Conservation (phyloP, 2,797 vertebrate species). For the Typhlichthys eigenmanni region DNA sequence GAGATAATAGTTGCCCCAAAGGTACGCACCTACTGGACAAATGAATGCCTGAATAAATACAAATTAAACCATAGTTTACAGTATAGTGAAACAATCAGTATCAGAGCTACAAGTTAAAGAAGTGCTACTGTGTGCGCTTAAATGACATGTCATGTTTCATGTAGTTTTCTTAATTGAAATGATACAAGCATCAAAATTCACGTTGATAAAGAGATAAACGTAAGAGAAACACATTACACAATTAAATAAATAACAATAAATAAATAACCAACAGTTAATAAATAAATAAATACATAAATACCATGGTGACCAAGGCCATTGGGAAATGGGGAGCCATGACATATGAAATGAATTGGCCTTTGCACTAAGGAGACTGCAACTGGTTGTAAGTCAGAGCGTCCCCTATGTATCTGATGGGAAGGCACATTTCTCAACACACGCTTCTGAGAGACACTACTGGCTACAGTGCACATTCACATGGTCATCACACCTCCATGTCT, state of each 20-base stretch:
- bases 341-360: constrained; percentile 48
- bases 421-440: constrained; percentile 56
- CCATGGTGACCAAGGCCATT: constrained; percentile 65
- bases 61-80: constrained; percentile 38
- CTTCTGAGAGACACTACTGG: constrained; percentile 55
- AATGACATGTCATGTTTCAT: constrained; percentile 18
- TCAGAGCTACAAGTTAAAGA: constrained; percentile 54
- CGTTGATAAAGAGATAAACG: constrained; percentile 65
- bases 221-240: constrained; percentile 62
- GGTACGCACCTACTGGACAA: constrained; percentile 77
- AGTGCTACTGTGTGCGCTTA: constrained; percentile 63
- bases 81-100: constrained; percentile 53
- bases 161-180: constrained; percentile 47
- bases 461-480: constrained; percentile 57
- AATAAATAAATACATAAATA: constrained; percentile 90
- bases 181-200: constrained; percentile 62
- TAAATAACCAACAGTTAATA: constrained; percentile 82
- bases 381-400: constrained; percentile 54
- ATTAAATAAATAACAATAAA: constrained; percentile 85
- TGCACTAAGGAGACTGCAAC: constrained; percentile 40
- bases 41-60: constrained; percentile 40
- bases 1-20: constrained; percentile 24
- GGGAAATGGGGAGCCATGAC: constrained; percentile 41
- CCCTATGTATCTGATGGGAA: constrained; percentile 53
- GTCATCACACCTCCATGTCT: constrained; percentile 52